Conservation (phyloP, 2,113 vertebrate species). For the Chionodraco myersi region DNA sequence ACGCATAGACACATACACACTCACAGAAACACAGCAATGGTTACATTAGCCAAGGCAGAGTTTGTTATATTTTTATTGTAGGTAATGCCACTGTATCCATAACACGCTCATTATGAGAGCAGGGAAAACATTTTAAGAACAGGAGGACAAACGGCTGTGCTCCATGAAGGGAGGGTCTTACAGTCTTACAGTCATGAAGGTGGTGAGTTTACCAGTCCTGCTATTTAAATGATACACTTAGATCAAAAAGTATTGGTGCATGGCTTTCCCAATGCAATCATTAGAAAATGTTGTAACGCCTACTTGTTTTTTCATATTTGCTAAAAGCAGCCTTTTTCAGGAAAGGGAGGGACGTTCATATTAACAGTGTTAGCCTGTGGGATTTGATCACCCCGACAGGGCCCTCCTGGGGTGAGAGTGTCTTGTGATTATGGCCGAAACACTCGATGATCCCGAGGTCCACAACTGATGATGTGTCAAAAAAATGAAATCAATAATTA, state of each 20-base stretch:
- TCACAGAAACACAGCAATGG: background rate
- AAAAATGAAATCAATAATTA: too few species aligned
- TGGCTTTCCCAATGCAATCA: too few species aligned
- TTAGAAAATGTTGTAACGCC: constrained; percentile 10
- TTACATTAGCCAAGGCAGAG: constrained; percentile 18
- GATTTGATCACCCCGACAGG: too few species aligned
- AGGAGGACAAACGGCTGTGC: constrained; percentile 4
- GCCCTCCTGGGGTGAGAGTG: too few species aligned
- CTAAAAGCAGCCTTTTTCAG: constrained; percentile 10
- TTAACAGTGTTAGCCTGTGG: background rate
- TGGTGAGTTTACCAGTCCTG: too few species aligned
- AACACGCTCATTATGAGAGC: constrained; percentile 36
- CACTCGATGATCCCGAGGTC: too few species aligned
- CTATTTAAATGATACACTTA: constrained; percentile 31
- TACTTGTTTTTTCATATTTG: background rate
- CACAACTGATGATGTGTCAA: too few species aligned
- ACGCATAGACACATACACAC: background rate
- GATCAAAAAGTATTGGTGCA: background rate
- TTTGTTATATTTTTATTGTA: constrained; percentile 15
- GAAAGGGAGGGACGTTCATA: constrained; percentile 3
- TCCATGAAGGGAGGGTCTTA: background rate
- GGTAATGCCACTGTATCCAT: constrained; percentile 22
- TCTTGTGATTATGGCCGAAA: too few species aligned
- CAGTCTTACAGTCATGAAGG: background rate
- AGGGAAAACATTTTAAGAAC: constrained; percentile 32